Conservation (phyloP, 2,888 invertebrate genomes). For the Cerastis leucographa region DNA sequence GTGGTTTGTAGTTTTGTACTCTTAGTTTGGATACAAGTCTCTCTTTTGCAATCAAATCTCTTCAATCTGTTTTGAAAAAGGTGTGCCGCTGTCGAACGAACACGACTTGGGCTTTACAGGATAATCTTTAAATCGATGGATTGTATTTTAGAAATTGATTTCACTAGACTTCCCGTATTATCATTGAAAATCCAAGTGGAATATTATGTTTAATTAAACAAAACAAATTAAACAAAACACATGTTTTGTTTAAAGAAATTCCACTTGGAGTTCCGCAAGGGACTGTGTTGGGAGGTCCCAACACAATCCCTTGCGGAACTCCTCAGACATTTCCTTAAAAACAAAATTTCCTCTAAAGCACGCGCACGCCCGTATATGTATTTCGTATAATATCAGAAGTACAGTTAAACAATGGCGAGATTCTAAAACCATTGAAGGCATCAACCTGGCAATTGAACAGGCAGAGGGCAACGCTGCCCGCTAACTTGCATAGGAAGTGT, state of each 20-base stretch:
- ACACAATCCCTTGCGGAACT: conserved; percentile 15
- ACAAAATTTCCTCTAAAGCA: conserved; percentile 47
- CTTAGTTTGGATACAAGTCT: conserved; percentile 47
- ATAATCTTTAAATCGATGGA: conserved; percentile 33
- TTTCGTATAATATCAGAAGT: conserved; percentile 58
- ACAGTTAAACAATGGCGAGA: conserved; percentile 68
- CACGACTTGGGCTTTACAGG: conserved; percentile 44
- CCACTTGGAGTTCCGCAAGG: too few relatives aligned
- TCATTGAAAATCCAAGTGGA: neutral
- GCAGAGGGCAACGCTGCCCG: conserved; percentile 62
- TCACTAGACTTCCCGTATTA: conserved; percentile 2
- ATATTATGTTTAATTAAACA: conserved; percentile 4
- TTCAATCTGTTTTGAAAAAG: conserved; percentile 57
- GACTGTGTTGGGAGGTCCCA: too few relatives aligned
- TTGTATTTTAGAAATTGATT: conserved; percentile 42
- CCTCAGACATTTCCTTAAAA: conserved; percentile 12
- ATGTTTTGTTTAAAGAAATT: too few relatives aligned
- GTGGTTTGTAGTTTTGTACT: conserved; percentile 44
- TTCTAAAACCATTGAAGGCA: conserved; percentile 65
- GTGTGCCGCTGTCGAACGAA: conserved; percentile 41
- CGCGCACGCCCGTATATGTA: conserved; percentile 52
- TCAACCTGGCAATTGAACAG: conserved; percentile 60
- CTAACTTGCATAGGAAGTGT: conserved; percentile 77
- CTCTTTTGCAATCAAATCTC: conserved; percentile 59
- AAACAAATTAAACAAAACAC: too few relatives aligned